A percentile compares a stretch with the other conserved stretches of the same genome.
Conservation (phyloP, 2,113 vertebrate genomes). For the Danionella cerebrum region DNA sequence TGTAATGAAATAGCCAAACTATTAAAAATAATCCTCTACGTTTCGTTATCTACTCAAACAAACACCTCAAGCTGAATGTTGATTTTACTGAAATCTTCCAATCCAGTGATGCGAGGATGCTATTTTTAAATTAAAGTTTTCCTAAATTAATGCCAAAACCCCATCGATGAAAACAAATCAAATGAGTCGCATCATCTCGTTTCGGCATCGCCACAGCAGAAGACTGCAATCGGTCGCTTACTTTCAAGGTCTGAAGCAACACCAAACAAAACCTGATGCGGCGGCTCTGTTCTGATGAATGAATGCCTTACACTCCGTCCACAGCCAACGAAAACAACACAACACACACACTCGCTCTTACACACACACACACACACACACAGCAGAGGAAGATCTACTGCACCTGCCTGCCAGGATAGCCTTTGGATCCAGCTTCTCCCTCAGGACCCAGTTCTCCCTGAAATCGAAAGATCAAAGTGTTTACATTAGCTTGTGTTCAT, state of each 20-base stretch:
- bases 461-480: conserved; percentile 28
- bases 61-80: no score
- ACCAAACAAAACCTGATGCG: neutral
- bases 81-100: no score
- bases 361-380: conserved; percentile 41
- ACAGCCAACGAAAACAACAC: neutral
- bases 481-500: no score
- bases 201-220: neutral
- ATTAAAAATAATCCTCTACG: no score
- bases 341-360: neutral
- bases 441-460: conserved; percentile 84
- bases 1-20: no score
- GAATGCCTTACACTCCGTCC: neutral
- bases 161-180: neutral
- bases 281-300: neutral
- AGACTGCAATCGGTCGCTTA: neutral
- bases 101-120: no score
- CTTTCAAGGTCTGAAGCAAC: neutral
- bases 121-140: no score
- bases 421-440: conserved; percentile 97
- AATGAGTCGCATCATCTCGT: neutral
- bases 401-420: conserved; percentile 99
- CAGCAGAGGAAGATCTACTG: conserved; percentile 92
- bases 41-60: no score
- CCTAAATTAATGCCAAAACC: neutral